phyloP scores from a whole-genome alignment of 2,888 invertebrate genomes.

The Thera obeliscata region DNA sequence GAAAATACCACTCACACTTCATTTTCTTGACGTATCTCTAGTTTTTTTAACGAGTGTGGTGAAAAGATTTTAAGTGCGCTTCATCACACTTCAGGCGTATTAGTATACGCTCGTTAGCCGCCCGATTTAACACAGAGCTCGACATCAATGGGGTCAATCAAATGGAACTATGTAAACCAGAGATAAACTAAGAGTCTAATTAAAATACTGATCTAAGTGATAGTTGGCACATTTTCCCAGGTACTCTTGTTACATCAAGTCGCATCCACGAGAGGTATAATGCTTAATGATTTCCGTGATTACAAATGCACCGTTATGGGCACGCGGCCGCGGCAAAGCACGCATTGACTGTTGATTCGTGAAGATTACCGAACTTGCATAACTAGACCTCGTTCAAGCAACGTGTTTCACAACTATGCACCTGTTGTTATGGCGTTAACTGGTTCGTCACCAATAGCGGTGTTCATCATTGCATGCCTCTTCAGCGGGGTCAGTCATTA shows the following conservation, averaged over 20 bases:
- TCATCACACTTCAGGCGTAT: too few species aligned
- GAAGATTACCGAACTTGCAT: slow-evolving; percentile 73
- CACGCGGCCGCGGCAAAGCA: slow-evolving; percentile 57
- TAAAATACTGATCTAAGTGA: slow-evolving; percentile 12
- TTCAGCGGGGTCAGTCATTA: slow-evolving; percentile 15
- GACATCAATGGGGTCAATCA: too few species aligned
- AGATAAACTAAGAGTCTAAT: background rate
- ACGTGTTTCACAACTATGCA: slow-evolving; percentile 73
- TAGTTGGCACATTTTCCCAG: slow-evolving; percentile 25
- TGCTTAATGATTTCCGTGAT: slow-evolving; percentile 68
- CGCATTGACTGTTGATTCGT: slow-evolving; percentile 69
- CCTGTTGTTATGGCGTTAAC: slow-evolving; percentile 65
- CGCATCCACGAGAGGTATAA: slow-evolving; percentile 39
- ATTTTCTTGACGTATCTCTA: too few species aligned
- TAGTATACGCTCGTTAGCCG: too few species aligned
- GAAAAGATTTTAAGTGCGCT: too few species aligned
- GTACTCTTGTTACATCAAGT: slow-evolving; percentile 41
- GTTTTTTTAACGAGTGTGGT: too few species aligned
- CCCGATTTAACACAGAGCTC: too few species aligned
- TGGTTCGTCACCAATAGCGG: slow-evolving; percentile 57
- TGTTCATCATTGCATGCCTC: slow-evolving; percentile 29
- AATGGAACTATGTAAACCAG: background rate
- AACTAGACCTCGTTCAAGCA: slow-evolving; percentile 69
- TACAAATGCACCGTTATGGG: slow-evolving; percentile 73
- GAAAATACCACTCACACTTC: too few species aligned